Base-by-base conservation (phyloP, 2,797 vertebrate genomes). In the Salmo trutta region DNA sequence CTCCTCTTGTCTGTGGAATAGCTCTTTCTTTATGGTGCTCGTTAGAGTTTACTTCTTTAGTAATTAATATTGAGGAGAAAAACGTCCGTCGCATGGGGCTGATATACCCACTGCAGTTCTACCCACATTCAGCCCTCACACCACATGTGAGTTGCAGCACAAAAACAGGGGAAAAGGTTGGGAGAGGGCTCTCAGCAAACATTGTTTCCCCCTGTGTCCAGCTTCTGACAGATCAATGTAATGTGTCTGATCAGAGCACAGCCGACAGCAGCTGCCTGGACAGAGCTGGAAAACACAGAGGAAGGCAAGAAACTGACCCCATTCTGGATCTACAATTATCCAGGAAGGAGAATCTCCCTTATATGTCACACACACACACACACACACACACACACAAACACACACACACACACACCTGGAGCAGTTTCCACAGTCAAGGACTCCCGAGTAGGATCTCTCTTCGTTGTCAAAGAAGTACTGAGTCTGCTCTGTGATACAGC, bases 401-500 rank as follows among this genome's bases (percentile, higher is more conserved):
- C 27, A 66, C 67, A 77, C 76, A 41, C 4, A 33, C 41, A 59
- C 78, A 88, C 94, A 99, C 98, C 98, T 97, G 89, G 98, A 98
- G 83, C 98, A 99, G 93, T 99, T 99, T 86, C 95, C 96, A 90
- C 98, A 99, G 91, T 99, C 98, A 86, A 99, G 88, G n/a, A 96
- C 93, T 64, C 97, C 96, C 82, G 88, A 88, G 90, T 98, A 97
- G 21, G 98, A 96, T 91, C 92, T 96, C 83, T 97, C 96, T 0
- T 97, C 93, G 19, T 97, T 98, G 85, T 96, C 96, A 83, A 99
- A 99, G 93, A 98, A 99, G 92, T 99, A 99, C 84, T 99, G 98
- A 8, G 98, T 99, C 92, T 99, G 98, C 84, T 99, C 97, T 0
- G 97, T 99, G 88, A 99, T 99, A 77, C 98, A 99, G 90, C 98